Base-by-base conservation (phyloP, 2,797 vertebrate genomes). In the Leptodactylus fallax region DNA sequence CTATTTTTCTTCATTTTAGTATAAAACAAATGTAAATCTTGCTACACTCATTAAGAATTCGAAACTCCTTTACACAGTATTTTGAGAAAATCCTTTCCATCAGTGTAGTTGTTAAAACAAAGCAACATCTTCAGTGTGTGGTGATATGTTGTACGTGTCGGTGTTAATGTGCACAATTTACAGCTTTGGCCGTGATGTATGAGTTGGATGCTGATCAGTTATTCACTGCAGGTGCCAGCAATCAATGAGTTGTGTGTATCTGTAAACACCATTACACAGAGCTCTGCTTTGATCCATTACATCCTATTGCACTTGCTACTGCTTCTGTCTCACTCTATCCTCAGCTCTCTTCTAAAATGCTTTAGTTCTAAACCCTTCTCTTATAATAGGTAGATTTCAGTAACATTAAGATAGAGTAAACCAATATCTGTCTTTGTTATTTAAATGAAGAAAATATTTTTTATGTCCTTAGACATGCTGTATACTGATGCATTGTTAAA, bases 181-280 rank as follows among this genome's bases (percentile, higher is more conserved):
- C 79, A 77, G 86, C 86, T 77, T 81, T 87, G 79, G 79, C 79
- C 47, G 58, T 82, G 86, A 82, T 87, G 86, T 82, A 87, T 82
- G 86, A 74, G 86, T 49, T 87, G 86, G 86, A 87, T 87, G 79
- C 85, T 87, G 79, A 87, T 82, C 86, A 82, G 79, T 87, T 77
- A 69, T 69, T 87, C 86, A 82, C 86, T 87, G 86, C 86, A 82
- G 86, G 86, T 82, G 79, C 86, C 79, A 81, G 79, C 79, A 82
- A 82, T 87, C 86, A 87, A 82, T 87, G 79, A 45, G 51, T 71
- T 79, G 63, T 82, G 65, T 87, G 86, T 87, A 87, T 82, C 86
- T 87, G 79, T 77, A 87, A 82, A 82, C 45, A 76, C 71, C 86
- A 87, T 87, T 82, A 87, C 79, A 77, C 67, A 74, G 67, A 76